Percentiles rank a stretch among this genome's conserved stretches.
Evolutionary conservation across 2,113 vertebrate species (phyloP).

Genomic region (Aplodontia rufa): DNA sequence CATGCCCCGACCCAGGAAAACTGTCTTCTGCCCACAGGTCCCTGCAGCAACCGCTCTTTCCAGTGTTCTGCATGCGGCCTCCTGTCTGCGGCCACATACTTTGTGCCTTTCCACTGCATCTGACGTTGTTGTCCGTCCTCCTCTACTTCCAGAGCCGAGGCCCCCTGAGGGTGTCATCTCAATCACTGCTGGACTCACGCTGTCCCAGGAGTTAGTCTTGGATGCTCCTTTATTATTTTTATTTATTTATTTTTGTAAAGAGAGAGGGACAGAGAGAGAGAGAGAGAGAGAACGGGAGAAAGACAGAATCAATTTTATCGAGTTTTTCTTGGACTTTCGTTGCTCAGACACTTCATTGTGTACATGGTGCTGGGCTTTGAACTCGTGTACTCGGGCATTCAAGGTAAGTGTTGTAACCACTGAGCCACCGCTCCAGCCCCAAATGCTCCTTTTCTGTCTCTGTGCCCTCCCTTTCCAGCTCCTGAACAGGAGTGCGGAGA

Average conservation of each 20-base stretch:
- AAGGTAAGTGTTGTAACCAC: no score
- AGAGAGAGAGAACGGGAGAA: no score
- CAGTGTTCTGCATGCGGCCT: background rate
- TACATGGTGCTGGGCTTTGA: no score
- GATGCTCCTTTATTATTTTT: conserved; percentile 2
- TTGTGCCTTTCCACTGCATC: background rate
- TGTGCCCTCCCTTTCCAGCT: background rate
- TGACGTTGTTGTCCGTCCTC: background rate
- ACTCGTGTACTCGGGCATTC: no score
- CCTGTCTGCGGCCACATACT: no score
- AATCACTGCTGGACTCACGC: background rate
- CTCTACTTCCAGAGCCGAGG: background rate
- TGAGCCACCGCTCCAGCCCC: no score
- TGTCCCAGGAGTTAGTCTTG: background rate
- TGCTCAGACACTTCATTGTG: no score
- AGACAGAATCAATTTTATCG: no score
- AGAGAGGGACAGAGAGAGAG: no score
- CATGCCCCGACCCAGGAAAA: background rate
- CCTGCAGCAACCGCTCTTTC: background rate
- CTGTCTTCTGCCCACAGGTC: background rate
- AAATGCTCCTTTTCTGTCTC: background rate
- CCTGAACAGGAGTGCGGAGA: background rate
- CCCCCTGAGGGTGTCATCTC: background rate
- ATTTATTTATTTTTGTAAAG: no score
- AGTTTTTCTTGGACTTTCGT: no score